Evolutionary conservation across 1,140 invertebrate genomes (phyloP).

Genomic region (Ylistrum balloti): DNA sequence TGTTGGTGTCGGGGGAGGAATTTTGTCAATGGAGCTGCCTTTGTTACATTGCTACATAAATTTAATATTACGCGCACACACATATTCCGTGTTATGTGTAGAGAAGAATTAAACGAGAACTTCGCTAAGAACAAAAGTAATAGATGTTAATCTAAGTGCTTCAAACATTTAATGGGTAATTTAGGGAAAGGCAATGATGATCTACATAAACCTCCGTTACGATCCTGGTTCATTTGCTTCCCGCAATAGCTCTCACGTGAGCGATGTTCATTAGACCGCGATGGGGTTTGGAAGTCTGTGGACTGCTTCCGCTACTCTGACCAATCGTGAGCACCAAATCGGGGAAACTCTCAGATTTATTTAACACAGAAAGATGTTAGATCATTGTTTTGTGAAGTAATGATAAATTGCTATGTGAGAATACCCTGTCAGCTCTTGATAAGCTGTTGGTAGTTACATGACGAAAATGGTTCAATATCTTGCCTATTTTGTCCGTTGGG

Average conservation of each 20-base stretch:
- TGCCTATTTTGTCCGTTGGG: not conserved
- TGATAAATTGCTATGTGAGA: conserved; percentile 28
- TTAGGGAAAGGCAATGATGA: not conserved
- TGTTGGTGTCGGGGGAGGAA: too few relatives aligned
- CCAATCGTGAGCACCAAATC: not conserved
- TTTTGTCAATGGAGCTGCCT: too few relatives aligned
- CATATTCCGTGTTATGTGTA: too few relatives aligned
- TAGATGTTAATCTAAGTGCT: not conserved
- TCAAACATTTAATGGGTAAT: not conserved
- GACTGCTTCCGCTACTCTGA: not conserved
- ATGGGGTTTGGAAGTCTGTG: not conserved
- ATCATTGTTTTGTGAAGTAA: not conserved
- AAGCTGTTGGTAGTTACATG: not conserved
- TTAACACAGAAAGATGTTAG: not conserved
- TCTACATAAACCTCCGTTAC: not conserved
- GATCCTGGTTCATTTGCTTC: not conserved
- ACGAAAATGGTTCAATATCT: not conserved
- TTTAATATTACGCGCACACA: too few relatives aligned
- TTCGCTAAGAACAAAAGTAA: not conserved
- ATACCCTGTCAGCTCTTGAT: not conserved
- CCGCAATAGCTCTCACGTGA: not conserved
- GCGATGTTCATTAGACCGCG: not conserved
- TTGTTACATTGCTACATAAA: too few relatives aligned
- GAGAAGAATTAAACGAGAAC: too few relatives aligned
- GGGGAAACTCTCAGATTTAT: not conserved